A percentile compares a stretch with the other conserved stretches of the same genome.
phyloP scores from a whole-genome alignment of 2,797 vertebrate species.

The Chelonia mydas region DNA sequence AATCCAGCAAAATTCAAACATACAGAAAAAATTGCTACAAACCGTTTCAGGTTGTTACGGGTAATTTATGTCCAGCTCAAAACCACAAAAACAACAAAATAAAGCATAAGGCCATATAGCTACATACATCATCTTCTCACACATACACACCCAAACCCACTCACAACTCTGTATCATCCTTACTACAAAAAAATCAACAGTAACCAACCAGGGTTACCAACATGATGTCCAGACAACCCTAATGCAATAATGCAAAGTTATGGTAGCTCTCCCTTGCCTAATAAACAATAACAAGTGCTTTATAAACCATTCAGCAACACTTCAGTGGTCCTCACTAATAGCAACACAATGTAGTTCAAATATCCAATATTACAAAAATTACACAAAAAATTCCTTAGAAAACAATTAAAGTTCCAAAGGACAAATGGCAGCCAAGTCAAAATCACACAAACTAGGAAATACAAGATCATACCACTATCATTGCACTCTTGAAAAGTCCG shows the following conservation, averaged over 20 bases:
- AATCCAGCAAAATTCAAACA: neutral
- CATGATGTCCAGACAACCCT: neutral
- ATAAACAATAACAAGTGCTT: no score
- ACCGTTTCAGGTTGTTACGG: neutral
- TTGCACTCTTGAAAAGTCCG: no score
- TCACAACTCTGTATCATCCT: neutral
- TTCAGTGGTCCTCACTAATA: no score
- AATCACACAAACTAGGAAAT: no score
- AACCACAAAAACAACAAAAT: neutral
- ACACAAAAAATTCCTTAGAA: no score
- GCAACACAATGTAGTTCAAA: no score
- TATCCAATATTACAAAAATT: no score
- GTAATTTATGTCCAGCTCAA: neutral
- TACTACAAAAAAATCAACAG: neutral
- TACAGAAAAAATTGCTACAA: no score
- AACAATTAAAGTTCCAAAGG: no score
- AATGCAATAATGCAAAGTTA: neutral
- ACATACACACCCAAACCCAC: neutral
- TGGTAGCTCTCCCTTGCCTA: neutral
- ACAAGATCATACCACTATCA: no score
- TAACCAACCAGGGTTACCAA: neutral
- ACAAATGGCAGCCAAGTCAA: no score
- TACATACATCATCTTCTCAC: neutral
- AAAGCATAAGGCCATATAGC: neutral
- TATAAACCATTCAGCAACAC: no score